Base-by-base conservation (phyloP, 2,113 vertebrate species). In the Trinectes maculatus region DNA sequence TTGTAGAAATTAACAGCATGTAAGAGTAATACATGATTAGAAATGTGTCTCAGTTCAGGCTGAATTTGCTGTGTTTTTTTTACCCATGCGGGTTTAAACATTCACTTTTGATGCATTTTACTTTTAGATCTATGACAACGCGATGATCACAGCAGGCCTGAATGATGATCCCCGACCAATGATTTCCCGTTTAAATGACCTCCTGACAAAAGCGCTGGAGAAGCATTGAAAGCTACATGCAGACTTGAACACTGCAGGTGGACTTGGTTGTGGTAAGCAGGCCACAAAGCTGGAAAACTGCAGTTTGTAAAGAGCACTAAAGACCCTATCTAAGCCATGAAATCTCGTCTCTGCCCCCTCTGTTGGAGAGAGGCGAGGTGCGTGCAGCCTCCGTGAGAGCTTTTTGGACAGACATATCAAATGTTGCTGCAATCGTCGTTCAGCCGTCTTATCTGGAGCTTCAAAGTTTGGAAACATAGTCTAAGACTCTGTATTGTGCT, bases 71-170 rank as follows among this genome's bases (percentile, higher is more conserved):
- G n/a, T n/a, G n/a, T n/a, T n/a, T n/a, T n/a, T n/a, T n/a, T n/a
- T 13, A 36, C 10, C 7, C n/a, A 16, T 37, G 7, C 22, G 28
- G 43, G 18, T 70, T 31, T 28, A 7, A 8, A 28, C 9, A n/a
- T n/a, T n/a, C 22, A 3, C 21, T 11, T 40, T 18, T 39, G 11
- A 34, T 55, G n/a, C 52, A 1, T 29, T 37, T 46, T 79, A 37
- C 91, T 52, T 44, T 33, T 21, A 99, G 98, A 95, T 99, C 78
- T 99, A 96, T 8, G 97, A 98, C 85, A 99, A 99, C 1, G 96
- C 96, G 74, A 99, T 99, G 98, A 98, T 99, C 48, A 71, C 95
- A 16, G 98, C 98, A 0, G 98, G 97, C 2, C 91, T 99, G 4
- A 95, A 95, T 0, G 96, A 98, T 0, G 98, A 99, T 58, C 96